Base-by-base conservation (phyloP, 2,888 invertebrate species). In the Idaea biselata region DNA sequence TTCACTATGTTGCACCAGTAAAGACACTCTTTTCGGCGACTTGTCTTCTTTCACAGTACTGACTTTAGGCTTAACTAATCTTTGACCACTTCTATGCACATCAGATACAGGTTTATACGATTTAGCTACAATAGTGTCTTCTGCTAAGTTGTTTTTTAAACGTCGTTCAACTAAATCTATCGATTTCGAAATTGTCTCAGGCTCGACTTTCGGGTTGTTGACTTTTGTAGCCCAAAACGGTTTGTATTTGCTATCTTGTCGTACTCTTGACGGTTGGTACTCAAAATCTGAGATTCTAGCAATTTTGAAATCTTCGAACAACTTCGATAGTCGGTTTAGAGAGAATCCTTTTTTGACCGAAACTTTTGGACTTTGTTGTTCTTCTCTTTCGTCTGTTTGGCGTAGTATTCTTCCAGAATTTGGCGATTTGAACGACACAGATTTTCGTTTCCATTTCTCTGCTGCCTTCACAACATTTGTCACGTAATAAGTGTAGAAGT, bases 211-310 rank as follows among this genome's bases (percentile, higher is more conserved):
- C 8, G 66, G 59, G 62, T 67, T 61, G 6, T 73, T 74, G 0
- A 86, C 81, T 78, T 80, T 87, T 0, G 84, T 86, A 7, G 89
- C 88, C 90, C 89, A 90, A 71, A 89, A 87, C 0, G 88, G 86
- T 73, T 82, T 87, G 72, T 89, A 88, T 16, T 78, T 78, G 63
- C 87, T 87, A 63, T 86, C 75, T 60, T 77, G 77, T 1, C 88
- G 75, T 0, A 88, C 78, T 65, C 80, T 85, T 0, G 88, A 75
- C 61, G 81, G 84, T 61, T 84, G 81, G 65, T 88, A 88, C 2
- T 86, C 80, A 44, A 76, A 87, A 73, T 91, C 90, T 0, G 89
- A 82, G 0, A 91, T 83, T 77, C 84, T 89, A 0, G 82, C 78
- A 59, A 80, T 86, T 66, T 82, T 86, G 59, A 88, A 83, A 62